phyloP scores from a whole-genome alignment of 1,140 invertebrate genomes.

The Bacillus rossius region DNA sequence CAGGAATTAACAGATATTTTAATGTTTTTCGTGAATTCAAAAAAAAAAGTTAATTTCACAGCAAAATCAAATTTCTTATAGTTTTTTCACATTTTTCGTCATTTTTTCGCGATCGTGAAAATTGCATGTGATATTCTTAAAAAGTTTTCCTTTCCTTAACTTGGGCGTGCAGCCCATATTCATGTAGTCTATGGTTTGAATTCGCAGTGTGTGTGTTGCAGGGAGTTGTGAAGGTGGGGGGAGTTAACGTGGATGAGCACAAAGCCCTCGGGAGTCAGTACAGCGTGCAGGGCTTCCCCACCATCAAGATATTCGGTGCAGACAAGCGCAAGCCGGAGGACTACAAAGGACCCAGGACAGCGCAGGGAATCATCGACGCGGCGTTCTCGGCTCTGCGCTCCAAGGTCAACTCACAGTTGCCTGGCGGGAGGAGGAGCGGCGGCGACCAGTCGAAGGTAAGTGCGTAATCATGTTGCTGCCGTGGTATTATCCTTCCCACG shows the following conservation, averaged over 20 bases:
- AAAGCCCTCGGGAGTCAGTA: conserved; percentile 74
- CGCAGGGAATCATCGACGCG: conserved; percentile 79
- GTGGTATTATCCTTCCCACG: too few relatives aligned
- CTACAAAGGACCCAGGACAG: conserved; percentile 81
- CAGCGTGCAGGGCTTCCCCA: conserved; percentile 89
- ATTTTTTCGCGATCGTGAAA: too few relatives aligned
- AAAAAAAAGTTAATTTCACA: too few relatives aligned
- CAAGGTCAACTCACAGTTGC: conserved; percentile 60
- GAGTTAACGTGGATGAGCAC: conserved; percentile 88
- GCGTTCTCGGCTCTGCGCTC: conserved; percentile 64
- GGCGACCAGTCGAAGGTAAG: conserved; percentile 18
- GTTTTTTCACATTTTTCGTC: too few relatives aligned
- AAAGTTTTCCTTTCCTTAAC: too few relatives aligned
- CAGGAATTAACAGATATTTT: too few relatives aligned
- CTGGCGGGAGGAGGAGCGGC: conserved; percentile 50
- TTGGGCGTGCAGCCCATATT: too few relatives aligned
- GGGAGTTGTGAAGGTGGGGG: conserved; percentile 91
- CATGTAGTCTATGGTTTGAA: too few relatives aligned
- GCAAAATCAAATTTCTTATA: too few relatives aligned
- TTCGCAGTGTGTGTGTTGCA: conserved; percentile 41
- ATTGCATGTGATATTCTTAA: too few relatives aligned
- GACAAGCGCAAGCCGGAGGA: conserved; percentile 85
- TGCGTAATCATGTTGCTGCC: too few relatives aligned
- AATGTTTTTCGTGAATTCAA: too few relatives aligned
- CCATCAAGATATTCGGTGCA: conserved; percentile 89